phyloP scores from a whole-genome alignment of 2,113 vertebrate species.

The Cranoglanis bouderius region DNA sequence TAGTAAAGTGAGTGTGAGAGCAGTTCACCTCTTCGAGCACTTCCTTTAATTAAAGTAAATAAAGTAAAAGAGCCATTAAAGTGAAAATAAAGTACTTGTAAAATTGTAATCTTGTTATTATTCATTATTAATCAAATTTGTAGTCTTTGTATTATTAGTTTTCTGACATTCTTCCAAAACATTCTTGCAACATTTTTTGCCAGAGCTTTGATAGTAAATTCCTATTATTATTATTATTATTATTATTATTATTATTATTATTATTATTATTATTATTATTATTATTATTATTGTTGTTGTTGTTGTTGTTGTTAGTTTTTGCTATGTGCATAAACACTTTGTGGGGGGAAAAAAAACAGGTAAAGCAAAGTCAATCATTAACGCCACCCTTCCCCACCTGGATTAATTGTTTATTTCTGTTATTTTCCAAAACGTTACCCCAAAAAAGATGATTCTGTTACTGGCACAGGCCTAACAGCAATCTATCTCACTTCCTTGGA shows the following conservation, averaged over 20 bases:
- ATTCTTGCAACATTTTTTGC: not conserved
- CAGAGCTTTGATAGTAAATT: not conserved
- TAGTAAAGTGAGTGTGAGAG: not conserved
- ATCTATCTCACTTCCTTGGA: not conserved
- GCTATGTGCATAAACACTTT: not conserved
- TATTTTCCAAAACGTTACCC: not conserved
- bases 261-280: not conserved
- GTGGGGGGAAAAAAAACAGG: not conserved
- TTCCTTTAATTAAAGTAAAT: not conserved
- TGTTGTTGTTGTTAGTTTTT: not conserved
- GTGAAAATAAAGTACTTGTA: not conserved
- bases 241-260: not conserved
- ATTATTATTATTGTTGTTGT: not conserved
- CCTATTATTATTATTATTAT: not conserved
- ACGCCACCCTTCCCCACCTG: not conserved
- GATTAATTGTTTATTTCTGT: not conserved
- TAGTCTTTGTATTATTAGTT: not conserved
- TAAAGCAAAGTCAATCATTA: not conserved
- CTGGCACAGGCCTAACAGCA: not conserved
- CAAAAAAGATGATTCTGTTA: not conserved
- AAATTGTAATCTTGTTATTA: no score
- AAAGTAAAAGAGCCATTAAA: not conserved
- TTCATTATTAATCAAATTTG: not conserved
- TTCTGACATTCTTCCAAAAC: not conserved
- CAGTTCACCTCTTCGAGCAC: not conserved